These are phyloP conservation scores for Oryctes rhinoceros DNA, from an alignment of 1,140 invertebrate genomes.

Conservation along the genomic window DNA sequence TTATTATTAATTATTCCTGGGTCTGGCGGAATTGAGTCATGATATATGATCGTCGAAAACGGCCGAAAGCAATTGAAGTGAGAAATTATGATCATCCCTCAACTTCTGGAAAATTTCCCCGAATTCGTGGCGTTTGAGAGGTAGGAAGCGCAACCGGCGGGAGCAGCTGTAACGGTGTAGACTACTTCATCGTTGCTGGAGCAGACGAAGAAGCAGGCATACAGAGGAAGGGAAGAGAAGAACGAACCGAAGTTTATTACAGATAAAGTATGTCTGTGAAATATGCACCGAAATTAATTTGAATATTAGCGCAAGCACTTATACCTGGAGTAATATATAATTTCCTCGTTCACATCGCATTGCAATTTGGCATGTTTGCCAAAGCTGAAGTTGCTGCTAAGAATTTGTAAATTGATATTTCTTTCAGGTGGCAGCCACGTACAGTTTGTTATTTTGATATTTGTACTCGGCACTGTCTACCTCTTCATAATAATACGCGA, in stretches of 20 bases:
- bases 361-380: not conserved
- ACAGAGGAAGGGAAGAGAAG: not conserved
- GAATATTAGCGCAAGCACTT: slow-evolving; percentile 18
- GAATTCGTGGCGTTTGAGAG: slow-evolving; percentile 2
- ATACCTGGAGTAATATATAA: slow-evolving; percentile 5
- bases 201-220: not conserved
- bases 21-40: slow-evolving; percentile 2
- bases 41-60: slow-evolving; percentile 18
- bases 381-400: not conserved
- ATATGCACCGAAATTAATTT: slow-evolving; percentile 6
- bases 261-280: slow-evolving; percentile 19
- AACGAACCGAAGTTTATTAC: not conserved
- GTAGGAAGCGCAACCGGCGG: not conserved
- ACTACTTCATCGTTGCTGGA: not conserved
- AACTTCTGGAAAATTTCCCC: slow-evolving; percentile 20
- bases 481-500: too few species aligned
- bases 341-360: slow-evolving; percentile 11
- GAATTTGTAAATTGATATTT: not conserved
- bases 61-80: slow-evolving; percentile 20
- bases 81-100: slow-evolving; percentile 18
- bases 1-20: slow-evolving; percentile 19
- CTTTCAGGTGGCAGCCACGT: too few species aligned
- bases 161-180: slow-evolving; percentile 6
- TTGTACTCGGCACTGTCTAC: too few species aligned
- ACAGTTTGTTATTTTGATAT: too few species aligned